Evolutionary conservation across 2,797 vertebrate genomes (phyloP).

Genomic region (Lindbergichthys nudifrons): DNA sequence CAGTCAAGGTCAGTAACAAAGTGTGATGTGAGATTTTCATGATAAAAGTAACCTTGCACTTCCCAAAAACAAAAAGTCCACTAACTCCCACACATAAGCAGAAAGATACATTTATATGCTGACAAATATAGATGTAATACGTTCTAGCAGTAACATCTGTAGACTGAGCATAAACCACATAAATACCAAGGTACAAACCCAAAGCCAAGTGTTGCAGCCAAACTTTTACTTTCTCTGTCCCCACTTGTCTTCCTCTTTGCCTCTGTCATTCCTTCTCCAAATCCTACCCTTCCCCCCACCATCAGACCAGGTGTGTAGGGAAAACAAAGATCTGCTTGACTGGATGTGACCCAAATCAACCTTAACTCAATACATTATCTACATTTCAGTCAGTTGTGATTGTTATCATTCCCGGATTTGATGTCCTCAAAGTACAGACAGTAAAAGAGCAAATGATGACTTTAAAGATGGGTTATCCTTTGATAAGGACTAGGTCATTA

Average conservation of each 20-base stretch:
- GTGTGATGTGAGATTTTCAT: neutral
- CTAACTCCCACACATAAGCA: slow-evolving; percentile 17
- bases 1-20: neutral
- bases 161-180: slow-evolving; percentile 29
- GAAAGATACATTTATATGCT: slow-evolving; percentile 15
- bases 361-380: slow-evolving; percentile 5
- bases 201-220: slow-evolving; percentile 34
- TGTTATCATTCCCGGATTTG: neutral
- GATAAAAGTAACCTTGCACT: neutral
- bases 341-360: slow-evolving; percentile 31
- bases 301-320: slow-evolving; percentile 44
- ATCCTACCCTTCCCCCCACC: neutral
- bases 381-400: neutral
- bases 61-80: neutral
- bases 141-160: slow-evolving; percentile 30
- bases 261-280: slow-evolving; percentile 4
- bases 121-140: slow-evolving; percentile 37
- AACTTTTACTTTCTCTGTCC: slow-evolving; percentile 56
- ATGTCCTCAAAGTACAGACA: neutral
- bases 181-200: slow-evolving; percentile 45
- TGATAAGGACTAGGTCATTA: neutral
- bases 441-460: neutral
- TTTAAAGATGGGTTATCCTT: slow-evolving; percentile 9
- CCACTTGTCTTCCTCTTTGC: slow-evolving; percentile 34
- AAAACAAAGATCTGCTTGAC: slow-evolving; percentile 10